These are phyloP conservation scores for Tineola bisselliella DNA, from an alignment of 2,888 invertebrate genomes.

Conservation along the genomic window DNA sequence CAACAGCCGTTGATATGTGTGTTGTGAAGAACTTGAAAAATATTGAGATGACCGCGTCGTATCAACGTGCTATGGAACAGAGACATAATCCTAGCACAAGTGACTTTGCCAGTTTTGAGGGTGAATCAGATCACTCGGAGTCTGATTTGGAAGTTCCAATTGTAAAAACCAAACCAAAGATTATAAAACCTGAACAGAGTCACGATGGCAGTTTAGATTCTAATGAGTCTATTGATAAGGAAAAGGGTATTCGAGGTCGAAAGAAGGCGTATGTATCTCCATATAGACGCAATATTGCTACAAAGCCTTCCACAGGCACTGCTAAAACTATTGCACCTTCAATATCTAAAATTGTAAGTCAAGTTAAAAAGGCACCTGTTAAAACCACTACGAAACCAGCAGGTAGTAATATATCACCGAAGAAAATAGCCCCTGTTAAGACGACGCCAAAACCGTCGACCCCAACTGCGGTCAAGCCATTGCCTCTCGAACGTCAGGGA, in stretches of 20 bases:
- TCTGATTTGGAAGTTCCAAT: constrained; percentile 44
- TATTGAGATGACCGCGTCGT: constrained; percentile 53
- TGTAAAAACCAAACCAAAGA: constrained; percentile 63
- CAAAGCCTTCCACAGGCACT: constrained; percentile 17
- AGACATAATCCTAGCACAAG: constrained; percentile 42
- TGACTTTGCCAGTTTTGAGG: constrained; percentile 63
- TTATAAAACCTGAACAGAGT: constrained; percentile 60
- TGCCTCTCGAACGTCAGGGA: constrained; percentile 81
- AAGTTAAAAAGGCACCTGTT: constrained; percentile 24
- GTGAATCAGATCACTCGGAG: constrained; percentile 62
- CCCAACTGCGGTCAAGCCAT: constrained; percentile 37
- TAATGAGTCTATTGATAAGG: constrained; percentile 53
- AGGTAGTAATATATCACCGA: constrained; percentile 44
- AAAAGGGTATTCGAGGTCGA: constrained; percentile 72
- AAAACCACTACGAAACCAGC: constrained; percentile 28
- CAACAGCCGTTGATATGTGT: constrained; percentile 53
- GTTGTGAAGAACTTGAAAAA: constrained; percentile 58
- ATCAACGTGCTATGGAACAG: constrained; percentile 30
- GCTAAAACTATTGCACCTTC: not conserved
- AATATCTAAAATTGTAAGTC: constrained; percentile 14
- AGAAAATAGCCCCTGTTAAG: constrained; percentile 38
- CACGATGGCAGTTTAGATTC: constrained; percentile 55
- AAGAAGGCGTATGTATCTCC: constrained; percentile 76
- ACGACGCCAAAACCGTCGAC: constrained; percentile 27
- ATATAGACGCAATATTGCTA: constrained; percentile 45